These are phyloP conservation scores for Drosophila anomalata DNA, from an alignment of 2,888 invertebrate species.

Conservation along the genomic window DNA sequence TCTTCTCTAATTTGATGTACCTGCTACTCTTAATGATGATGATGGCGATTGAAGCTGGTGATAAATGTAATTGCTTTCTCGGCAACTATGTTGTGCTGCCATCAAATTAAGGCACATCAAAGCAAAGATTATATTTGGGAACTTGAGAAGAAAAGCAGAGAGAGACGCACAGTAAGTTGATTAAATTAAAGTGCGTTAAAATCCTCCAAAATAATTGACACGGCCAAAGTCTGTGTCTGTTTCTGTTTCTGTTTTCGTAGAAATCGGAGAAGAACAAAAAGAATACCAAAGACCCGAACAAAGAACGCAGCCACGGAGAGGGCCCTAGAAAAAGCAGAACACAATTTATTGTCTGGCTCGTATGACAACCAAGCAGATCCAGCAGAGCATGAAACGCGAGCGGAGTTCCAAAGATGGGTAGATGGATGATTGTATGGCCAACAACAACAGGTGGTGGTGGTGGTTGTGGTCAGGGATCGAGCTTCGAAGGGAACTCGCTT, in stretches of 20 bases:
- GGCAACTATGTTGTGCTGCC: conserved; percentile 37
- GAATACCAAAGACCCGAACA: conserved; percentile 31
- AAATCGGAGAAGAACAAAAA: conserved; percentile 38
- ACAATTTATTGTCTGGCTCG: conserved; percentile 59
- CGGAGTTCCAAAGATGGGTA: conserved; percentile 35
- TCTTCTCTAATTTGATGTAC: conserved; percentile 53
- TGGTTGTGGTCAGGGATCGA: conserved; percentile 35
- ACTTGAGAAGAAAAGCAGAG: conserved; percentile 18
- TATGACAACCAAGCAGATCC: conserved; percentile 59
- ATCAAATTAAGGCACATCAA: conserved; percentile 66
- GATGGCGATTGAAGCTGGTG: conserved; percentile 44
- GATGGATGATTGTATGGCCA: conserved; percentile 34
- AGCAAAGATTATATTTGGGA: conserved; percentile 57
- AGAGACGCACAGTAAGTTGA: conserved; percentile 52
- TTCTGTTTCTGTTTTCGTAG: conserved; percentile 38
- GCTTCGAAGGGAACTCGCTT: conserved; percentile 6
- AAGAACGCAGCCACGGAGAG: background rate
- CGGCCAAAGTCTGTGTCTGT: conserved; percentile 23
- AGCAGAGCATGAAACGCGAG: conserved; percentile 59
- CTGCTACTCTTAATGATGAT: conserved; percentile 19
- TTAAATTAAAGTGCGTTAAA: conserved; percentile 60
- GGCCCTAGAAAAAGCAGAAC: conserved; percentile 15
- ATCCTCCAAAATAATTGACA: conserved; percentile 64
- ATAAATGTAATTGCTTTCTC: conserved; percentile 67
- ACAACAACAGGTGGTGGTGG: conserved; percentile 19